phyloP scores from a whole-genome alignment of 1,140 invertebrate genomes.

The Aphidius ervi region DNA sequence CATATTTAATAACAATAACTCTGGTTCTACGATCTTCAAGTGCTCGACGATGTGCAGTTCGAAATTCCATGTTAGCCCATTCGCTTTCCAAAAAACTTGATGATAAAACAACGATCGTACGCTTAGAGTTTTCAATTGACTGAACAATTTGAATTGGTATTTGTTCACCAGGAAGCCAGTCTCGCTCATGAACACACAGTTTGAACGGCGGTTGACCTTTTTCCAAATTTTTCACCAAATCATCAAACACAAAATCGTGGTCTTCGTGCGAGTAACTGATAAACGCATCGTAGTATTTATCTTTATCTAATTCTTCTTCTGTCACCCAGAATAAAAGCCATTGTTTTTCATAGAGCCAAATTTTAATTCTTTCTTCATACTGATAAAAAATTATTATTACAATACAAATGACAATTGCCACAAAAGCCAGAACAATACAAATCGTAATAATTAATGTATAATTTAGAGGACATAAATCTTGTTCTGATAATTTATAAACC shows the following conservation, averaged over 20 bases:
- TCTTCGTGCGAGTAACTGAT: slow-evolving; percentile 83
- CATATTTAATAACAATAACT: slow-evolving; percentile 75
- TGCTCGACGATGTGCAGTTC: slow-evolving; percentile 72
- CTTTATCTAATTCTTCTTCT: slow-evolving; percentile 69
- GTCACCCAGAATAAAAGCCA: slow-evolving; percentile 63
- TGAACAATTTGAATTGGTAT: slow-evolving; percentile 75
- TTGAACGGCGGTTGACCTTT: slow-evolving; percentile 57
- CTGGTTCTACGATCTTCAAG: slow-evolving; percentile 67
- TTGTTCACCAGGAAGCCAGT: slow-evolving; percentile 73
- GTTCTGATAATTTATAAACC: slow-evolving; percentile 46
- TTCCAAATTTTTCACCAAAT: slow-evolving; percentile 67
- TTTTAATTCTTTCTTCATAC: slow-evolving; percentile 62
- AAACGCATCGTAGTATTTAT: slow-evolving; percentile 82
- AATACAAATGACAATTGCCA: slow-evolving; percentile 52
- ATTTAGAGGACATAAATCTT: slow-evolving; percentile 53
- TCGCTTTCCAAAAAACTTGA: slow-evolving; percentile 75
- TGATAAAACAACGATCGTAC: slow-evolving; percentile 81
- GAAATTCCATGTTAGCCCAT: slow-evolving; percentile 84
- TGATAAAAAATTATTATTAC: slow-evolving; percentile 59
- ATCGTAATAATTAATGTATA: slow-evolving; percentile 44
- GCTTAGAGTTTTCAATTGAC: slow-evolving; percentile 71
- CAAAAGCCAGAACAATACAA: slow-evolving; percentile 33
- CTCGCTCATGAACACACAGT: slow-evolving; percentile 75
- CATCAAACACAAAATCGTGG: slow-evolving; percentile 66
- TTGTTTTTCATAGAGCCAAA: slow-evolving; percentile 67